Evolutionary conservation across 1,140 invertebrate genomes (phyloP).

Genomic region (Aplysia californica): DNA sequence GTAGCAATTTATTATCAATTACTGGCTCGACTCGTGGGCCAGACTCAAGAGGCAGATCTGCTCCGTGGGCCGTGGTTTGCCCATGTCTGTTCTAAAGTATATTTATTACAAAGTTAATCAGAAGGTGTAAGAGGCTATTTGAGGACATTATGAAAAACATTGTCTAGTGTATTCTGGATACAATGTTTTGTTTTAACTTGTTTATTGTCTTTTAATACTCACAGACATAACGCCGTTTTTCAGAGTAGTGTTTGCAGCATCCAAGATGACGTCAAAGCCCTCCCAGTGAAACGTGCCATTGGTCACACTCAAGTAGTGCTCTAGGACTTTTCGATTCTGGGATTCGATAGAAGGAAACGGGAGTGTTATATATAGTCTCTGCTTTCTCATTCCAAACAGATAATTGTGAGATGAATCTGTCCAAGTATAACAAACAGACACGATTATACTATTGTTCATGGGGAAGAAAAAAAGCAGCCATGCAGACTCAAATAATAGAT

Average conservation of each 20-base stretch:
- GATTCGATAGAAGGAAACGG: no score
- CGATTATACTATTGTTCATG: neutral
- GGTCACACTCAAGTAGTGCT: neutral
- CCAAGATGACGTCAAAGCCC: neutral
- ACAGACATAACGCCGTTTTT: neutral
- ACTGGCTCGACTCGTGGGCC: neutral
- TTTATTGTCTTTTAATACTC: neutral
- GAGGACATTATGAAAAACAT: no score
- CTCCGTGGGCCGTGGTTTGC: neutral
- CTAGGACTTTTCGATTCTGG: neutral
- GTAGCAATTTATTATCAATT: no score
- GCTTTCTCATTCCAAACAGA: no score
- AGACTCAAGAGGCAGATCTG: neutral
- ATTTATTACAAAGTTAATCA: no score
- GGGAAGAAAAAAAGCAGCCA: neutral
- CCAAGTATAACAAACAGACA: neutral
- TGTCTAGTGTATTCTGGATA: neutral
- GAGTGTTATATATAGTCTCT: no score
- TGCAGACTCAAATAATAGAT: neutral
- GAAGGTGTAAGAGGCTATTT: no score
- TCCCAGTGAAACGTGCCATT: neutral
- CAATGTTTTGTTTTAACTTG: neutral
- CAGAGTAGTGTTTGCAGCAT: constrained; percentile 6
- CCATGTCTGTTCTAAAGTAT: neutral
- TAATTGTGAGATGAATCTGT: no score